These are phyloP conservation scores for Passer montanus DNA, from an alignment of 2,113 vertebrate species.

Conservation along the genomic window DNA sequence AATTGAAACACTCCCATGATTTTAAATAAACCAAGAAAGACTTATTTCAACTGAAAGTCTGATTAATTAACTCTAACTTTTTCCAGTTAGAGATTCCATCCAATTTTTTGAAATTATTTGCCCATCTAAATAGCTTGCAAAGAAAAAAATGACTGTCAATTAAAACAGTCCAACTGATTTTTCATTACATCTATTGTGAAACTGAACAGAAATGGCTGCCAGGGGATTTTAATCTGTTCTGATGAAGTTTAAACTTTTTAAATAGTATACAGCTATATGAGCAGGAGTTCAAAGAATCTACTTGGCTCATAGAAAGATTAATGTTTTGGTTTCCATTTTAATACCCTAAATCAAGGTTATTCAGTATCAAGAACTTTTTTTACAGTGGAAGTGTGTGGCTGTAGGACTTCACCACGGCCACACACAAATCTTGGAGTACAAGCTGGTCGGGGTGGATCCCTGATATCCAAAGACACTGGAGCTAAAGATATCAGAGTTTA, in stretches of 20 bases:
- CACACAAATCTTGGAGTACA: not conserved
- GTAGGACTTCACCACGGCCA: not conserved
- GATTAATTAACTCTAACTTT: not conserved
- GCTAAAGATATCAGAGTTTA: not conserved
- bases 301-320: not conserved
- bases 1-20: not conserved
- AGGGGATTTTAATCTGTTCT: not conserved
- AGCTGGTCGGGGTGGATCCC: not conserved
- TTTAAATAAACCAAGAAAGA: not conserved
- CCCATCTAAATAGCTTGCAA: not conserved
- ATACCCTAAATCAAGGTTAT: not conserved
- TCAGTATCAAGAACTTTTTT: not conserved
- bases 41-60: not conserved
- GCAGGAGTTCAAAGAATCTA: not conserved
- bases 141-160: not conserved
- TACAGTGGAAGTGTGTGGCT: not conserved
- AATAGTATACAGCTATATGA: not conserved
- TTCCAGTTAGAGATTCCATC: not conserved
- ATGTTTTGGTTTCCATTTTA: not conserved
- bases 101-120: not conserved
- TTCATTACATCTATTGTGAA: not conserved
- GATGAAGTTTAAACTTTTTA: not conserved
- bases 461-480: not conserved
- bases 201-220: not conserved
- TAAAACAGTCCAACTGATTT: not conserved